Evolutionary conservation across 2,888 invertebrate species (phyloP).

Genomic region (Quadroppia sp.): DNA sequence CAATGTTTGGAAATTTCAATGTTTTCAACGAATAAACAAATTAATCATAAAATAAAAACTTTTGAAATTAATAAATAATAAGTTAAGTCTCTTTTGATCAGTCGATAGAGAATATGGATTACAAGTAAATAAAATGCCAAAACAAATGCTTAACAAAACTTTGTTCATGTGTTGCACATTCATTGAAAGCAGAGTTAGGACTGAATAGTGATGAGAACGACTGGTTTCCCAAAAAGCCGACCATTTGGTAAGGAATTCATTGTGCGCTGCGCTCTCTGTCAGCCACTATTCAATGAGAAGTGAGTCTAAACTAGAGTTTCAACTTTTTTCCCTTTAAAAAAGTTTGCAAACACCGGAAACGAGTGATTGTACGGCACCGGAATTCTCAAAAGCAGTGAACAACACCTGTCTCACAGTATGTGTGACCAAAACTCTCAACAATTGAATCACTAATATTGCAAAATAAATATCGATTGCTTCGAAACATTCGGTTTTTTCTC

Average conservation of each 20-base stretch:
- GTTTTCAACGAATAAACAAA: not conserved
- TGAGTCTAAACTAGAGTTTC: conserved; percentile 7
- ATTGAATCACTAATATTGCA: conserved; percentile 6
- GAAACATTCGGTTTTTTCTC: not conserved
- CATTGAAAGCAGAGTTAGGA: not conserved
- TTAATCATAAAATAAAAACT: not conserved
- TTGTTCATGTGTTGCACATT: not conserved
- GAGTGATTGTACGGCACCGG: conserved; percentile 3
- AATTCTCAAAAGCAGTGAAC: conserved; percentile 25
- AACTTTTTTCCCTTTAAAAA: conserved; percentile 17
- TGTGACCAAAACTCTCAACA: conserved; percentile 12
- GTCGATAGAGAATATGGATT: not conserved
- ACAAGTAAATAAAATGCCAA: not conserved
- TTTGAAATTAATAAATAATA: no score
- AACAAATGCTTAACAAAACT: not conserved
- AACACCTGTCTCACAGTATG: conserved; percentile 21
- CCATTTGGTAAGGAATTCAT: not conserved
- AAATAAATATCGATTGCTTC: not conserved
- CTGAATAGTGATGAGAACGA: conserved; percentile 7
- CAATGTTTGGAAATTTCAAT: no score
- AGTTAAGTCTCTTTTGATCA: not conserved
- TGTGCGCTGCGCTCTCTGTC: conserved; percentile 12
- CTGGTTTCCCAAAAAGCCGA: not conserved
- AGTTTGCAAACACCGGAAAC: conserved; percentile 32
- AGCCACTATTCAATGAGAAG: conserved; percentile 7